Base-by-base conservation (phyloP, 2,113 vertebrate species). In the Mesitornis unicolor region DNA sequence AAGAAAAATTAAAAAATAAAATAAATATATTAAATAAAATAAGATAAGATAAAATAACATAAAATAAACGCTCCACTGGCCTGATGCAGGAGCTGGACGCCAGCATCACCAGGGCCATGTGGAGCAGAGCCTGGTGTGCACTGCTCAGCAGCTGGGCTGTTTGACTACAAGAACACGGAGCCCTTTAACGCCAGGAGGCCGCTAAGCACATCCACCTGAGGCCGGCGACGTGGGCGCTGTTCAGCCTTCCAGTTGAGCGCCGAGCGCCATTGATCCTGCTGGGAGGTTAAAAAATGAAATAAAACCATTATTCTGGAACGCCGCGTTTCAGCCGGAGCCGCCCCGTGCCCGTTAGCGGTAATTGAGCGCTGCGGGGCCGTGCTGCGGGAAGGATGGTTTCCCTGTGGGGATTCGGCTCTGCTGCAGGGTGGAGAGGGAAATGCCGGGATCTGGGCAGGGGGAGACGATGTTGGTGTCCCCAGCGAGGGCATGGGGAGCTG, bases 391-490 rank as follows among this genome's bases (percentile, higher is more conserved):
- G n/a, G n/a, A n/a, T n/a, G n/a, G n/a, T n/a, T n/a, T n/a, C n/a
- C n/a, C n/a, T n/a, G n/a, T n/a, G n/a, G n/a, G n/a, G n/a, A n/a
- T n/a, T n/a, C n/a, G n/a, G n/a, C n/a, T n/a, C n/a, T n/a, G n/a
- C n/a, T n/a, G n/a, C n/a, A n/a, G n/a, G n/a, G n/a, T 0, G 4
- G 68, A 19, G 71, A 38, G 61, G n/a, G 40, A 20, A 53, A 47
- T 1, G 8, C 19, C 3, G 1, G 48, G 10, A 11, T 33, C 20
- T 15, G 54, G 47, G 79, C 25, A 71, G 25, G 9, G 59, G 56
- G 48, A n/a, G 3, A 21, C 14, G 9, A 24, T 1, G 3, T 21
- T 1, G 4, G 1, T 2, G 2, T 7, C 33, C 26, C 61, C 5
- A 0, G 22, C 1, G 2, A 36, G 38, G 33, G n/a, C 54, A 3